A percentile compares a stretch with the other conserved stretches of the same genome.
Evolutionary conservation across 2,888 invertebrate genomes (phyloP).

Genomic region (Emmelina monodactyla): DNA sequence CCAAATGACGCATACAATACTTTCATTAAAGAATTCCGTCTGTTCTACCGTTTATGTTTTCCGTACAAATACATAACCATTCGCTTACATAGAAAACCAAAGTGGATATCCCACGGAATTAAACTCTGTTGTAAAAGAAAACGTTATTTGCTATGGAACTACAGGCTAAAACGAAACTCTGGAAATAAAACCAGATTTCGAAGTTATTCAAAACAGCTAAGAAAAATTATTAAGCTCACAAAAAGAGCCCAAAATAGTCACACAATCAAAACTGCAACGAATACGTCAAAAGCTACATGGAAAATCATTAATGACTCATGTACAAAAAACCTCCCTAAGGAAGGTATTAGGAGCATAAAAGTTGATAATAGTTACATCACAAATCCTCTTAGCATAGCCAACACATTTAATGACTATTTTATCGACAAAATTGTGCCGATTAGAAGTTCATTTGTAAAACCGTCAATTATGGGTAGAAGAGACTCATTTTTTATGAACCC

Average conservation of each 20-base stretch:
- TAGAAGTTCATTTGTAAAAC: too few species aligned
- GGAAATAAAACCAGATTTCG: constrained; percentile 1
- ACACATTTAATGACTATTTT: constrained; percentile 3
- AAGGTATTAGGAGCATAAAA: not conserved
- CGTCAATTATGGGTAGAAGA: too few species aligned
- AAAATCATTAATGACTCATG: constrained; percentile 4
- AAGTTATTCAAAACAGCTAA: constrained; percentile 2
- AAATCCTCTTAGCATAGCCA: constrained; percentile 2
- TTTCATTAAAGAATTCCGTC: constrained; percentile 5
- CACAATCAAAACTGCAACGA: not conserved
- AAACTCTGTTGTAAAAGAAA: constrained; percentile 3
- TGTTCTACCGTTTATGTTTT: constrained; percentile 7
- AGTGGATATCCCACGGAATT: constrained; percentile 4
- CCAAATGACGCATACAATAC: constrained; percentile 2
- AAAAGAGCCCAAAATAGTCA: constrained; percentile 4
- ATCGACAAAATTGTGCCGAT: too few species aligned
- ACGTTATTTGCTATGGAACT: constrained; percentile 2
- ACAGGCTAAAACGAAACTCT: not conserved
- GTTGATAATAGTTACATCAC: not conserved
- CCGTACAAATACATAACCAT: constrained; percentile 1
- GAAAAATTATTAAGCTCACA: constrained; percentile 6
- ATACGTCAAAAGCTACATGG: constrained; percentile 6
- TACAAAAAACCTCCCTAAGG: not conserved
- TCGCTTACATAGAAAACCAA: not conserved
- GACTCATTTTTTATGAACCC: constrained; percentile 2